phyloP scores from a whole-genome alignment of 1,140 invertebrate species.

The Elymnias hypermnestra region DNA sequence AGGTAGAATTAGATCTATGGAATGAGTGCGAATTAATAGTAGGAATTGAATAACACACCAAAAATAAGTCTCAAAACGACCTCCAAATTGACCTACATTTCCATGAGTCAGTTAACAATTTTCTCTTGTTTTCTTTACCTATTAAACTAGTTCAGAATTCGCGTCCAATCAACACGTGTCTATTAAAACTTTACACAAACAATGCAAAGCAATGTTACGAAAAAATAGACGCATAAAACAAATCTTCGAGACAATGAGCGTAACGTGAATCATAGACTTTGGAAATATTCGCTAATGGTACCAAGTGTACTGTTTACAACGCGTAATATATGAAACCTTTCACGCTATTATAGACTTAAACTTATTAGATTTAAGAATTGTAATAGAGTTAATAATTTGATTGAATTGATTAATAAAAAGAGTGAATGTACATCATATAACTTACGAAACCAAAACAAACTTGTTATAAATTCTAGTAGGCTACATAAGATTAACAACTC shows the following conservation, averaged over 20 bases:
- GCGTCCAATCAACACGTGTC: constrained; percentile 38
- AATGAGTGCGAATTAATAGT: too few species aligned
- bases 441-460: too few species aligned
- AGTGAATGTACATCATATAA: too few species aligned
- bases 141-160: constrained; percentile 34
- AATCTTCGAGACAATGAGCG: constrained; percentile 38
- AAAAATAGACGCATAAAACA: constrained; percentile 34
- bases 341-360: constrained; percentile 5
- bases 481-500: too few species aligned
- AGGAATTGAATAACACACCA: too few species aligned
- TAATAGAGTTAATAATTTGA: too few species aligned
- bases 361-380: background rate
- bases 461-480: too few species aligned
- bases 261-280: constrained; percentile 50
- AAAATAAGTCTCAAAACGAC: too few species aligned
- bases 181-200: constrained; percentile 36
- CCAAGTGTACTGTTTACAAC: constrained; percentile 4
- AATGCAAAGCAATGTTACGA: constrained; percentile 28
- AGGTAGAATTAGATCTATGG: too few species aligned
- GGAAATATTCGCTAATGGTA: constrained; percentile 40
- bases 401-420: constrained; percentile 2
- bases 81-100: constrained; percentile 4
- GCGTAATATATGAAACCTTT: constrained; percentile 3
- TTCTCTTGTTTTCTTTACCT: constrained; percentile 16
- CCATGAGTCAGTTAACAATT: constrained; percentile 15